A percentile compares a stretch with the other conserved stretches of the same genome.
These are phyloP conservation scores for Zeugodacus cucurbitae DNA, from an alignment of 1,140 invertebrate genomes.

Conservation along the genomic window DNA sequence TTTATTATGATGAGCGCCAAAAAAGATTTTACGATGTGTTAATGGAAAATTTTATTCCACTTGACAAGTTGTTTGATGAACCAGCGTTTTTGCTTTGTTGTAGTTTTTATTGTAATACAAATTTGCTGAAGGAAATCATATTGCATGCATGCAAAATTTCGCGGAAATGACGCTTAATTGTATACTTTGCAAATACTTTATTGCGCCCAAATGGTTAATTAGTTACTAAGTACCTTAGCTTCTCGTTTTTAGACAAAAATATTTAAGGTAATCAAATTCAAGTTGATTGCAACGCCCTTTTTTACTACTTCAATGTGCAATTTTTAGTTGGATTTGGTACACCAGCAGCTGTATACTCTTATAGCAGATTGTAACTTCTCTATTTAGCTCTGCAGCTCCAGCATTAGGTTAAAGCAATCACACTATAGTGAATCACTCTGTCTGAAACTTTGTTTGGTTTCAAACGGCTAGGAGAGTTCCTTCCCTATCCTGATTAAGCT, in stretches of 20 bases:
- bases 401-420: too few species aligned
- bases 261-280: background rate
- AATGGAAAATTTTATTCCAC: background rate
- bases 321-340: background rate
- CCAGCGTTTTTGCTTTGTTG: background rate
- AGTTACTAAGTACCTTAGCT: background rate
- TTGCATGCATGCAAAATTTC: background rate
- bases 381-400: too few species aligned
- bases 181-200: background rate
- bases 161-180: background rate
- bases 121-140: background rate
- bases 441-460: too few species aligned
- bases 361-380: too few species aligned
- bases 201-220: background rate
- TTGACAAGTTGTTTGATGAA: background rate
- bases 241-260: background rate
- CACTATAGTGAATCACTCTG: too few species aligned
- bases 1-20: background rate
- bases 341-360: too few species aligned
- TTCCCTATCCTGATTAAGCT: too few species aligned
- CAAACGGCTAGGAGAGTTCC: too few species aligned
- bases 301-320: background rate
- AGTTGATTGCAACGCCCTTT: background rate
- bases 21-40: background rate
- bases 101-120: background rate